Conservation (phyloP, 1,140 invertebrate genomes). For the Drosophila jambulina region DNA sequence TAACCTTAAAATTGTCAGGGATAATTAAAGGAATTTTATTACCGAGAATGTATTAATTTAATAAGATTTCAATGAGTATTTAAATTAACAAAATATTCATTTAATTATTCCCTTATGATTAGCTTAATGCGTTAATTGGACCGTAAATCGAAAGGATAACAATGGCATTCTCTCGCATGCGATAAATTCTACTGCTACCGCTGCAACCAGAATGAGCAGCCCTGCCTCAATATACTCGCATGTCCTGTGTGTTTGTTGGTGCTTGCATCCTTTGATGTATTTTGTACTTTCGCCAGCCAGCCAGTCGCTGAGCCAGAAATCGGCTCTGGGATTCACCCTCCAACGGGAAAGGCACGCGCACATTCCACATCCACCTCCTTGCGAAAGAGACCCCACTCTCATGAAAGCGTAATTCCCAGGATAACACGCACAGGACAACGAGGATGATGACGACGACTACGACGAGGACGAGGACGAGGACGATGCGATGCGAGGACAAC, state of each 20-base stretch:
- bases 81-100: background rate
- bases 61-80: background rate
- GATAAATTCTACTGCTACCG: constrained; percentile 36
- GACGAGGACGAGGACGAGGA: constrained; percentile 39
- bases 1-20: background rate
- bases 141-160: constrained; percentile 4
- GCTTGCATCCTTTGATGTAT: constrained; percentile 72
- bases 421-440: constrained; percentile 54
- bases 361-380: constrained; percentile 35
- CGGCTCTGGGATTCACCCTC: constrained; percentile 38
- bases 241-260: constrained; percentile 35
- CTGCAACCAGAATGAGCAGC: constrained; percentile 46
- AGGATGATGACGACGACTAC: constrained; percentile 8
- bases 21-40: background rate
- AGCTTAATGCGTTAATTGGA: constrained; percentile 51
- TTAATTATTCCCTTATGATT: background rate
- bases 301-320: constrained; percentile 65
- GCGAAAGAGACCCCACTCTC: constrained; percentile 1
- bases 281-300: constrained; percentile 76
- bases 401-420: constrained; percentile 44
- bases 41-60: no score
- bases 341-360: constrained; percentile 50
- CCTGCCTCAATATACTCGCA: constrained; percentile 68
- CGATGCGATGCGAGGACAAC: constrained; percentile 41
- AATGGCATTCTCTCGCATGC: constrained; percentile 57